Conservation (phyloP, 2,797 vertebrate species). For the Chromis chromis region DNA sequence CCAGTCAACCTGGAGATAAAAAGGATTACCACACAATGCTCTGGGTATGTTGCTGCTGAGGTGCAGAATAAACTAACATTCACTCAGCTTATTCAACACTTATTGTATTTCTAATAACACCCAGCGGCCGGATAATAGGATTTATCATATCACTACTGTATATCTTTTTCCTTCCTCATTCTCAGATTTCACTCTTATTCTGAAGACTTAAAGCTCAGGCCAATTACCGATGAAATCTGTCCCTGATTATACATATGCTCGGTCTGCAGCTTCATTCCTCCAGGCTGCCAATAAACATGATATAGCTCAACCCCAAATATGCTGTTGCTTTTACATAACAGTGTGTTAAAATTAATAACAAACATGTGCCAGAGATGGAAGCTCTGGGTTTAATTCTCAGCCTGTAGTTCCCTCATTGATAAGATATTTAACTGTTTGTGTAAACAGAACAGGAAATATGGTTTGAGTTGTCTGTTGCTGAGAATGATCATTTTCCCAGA, state of each 20-base stretch:
- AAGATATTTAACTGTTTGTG: neutral
- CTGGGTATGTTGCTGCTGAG: slow-evolving; percentile 11
- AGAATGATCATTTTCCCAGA: neutral
- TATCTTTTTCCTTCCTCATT: neutral
- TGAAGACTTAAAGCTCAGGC: slow-evolving; percentile 3
- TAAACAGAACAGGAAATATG: neutral
- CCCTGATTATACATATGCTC: slow-evolving; percentile 26
- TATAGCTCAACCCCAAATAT: slow-evolving; percentile 28
- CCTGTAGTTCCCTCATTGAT: neutral
- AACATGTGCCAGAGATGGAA: slow-evolving; percentile 12
- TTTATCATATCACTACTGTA: slow-evolving; percentile 7
- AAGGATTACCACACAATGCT: slow-evolving; percentile 27
- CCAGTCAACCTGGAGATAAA: slow-evolving; percentile 37
- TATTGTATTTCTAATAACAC: slow-evolving; percentile 20
- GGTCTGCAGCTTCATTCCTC: slow-evolving; percentile 16
- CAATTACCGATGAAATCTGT: slow-evolving; percentile 20
- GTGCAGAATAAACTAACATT: slow-evolving; percentile 30
- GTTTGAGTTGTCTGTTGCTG: too few relatives aligned
- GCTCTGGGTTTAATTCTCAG: neutral
- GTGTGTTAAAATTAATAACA: slow-evolving; percentile 8
- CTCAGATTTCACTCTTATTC: slow-evolving; percentile 6
- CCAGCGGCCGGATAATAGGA: slow-evolving; percentile 14
- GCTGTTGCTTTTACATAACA: slow-evolving; percentile 12
- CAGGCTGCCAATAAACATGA: slow-evolving; percentile 26
- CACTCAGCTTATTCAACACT: slow-evolving; percentile 5